Percentiles rank a stretch among this genome's conserved stretches.
Conservation (phyloP, 2,113 vertebrate genomes). For the Ariopsis seemanni region DNA sequence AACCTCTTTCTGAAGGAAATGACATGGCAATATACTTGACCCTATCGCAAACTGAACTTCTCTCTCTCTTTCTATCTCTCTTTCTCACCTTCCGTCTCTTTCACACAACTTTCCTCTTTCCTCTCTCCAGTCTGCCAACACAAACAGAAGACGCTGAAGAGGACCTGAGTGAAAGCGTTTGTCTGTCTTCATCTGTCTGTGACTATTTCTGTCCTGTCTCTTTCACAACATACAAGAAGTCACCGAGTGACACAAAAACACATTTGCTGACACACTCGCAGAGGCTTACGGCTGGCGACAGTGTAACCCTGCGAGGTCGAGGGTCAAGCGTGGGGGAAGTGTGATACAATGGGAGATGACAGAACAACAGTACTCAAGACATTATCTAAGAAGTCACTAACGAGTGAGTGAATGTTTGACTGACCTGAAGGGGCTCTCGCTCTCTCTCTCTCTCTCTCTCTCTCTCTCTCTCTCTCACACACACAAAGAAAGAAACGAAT, state of each 20-base stretch:
- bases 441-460: not conserved
- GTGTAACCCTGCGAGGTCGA: conserved; percentile 10
- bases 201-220: conserved; percentile 49
- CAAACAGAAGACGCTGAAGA: conserved; percentile 19
- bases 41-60: not conserved
- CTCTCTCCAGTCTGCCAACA: conserved; percentile 6
- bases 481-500: not conserved
- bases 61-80: not conserved
- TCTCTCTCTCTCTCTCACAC: not conserved
- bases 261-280: conserved; percentile 5
- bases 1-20: not conserved
- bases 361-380: not conserved
- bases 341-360: conserved; percentile 27
- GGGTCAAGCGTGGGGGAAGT: conserved; percentile 34
- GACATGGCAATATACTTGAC: not conserved
- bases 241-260: not conserved
- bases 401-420: not conserved
- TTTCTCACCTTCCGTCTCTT: not conserved
- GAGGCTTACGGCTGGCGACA: conserved; percentile 13
- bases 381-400: conserved; percentile 22
- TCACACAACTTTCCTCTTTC: not conserved
- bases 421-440: not conserved
- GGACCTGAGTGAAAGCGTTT: conserved; percentile 26
- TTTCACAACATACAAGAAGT: conserved; percentile 45
- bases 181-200: conserved; percentile 43